phyloP scores from a whole-genome alignment of 2,797 vertebrate genomes.

The Myiothlypis chrysogaster region DNA sequence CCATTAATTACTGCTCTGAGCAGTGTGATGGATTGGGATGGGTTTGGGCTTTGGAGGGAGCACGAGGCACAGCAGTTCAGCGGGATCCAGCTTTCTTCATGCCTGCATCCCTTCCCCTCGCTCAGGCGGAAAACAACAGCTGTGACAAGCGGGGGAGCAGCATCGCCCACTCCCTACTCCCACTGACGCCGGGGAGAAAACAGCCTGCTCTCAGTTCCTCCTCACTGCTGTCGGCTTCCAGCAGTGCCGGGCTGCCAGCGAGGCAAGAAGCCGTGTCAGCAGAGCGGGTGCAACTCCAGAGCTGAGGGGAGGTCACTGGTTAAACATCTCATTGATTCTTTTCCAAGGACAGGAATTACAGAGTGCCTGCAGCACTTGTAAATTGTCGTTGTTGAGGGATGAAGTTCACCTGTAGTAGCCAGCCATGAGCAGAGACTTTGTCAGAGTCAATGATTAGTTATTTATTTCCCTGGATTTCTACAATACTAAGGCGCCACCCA shows the following conservation, averaged over 20 bases:
- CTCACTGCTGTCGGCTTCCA: not conserved
- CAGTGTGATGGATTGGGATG: not conserved
- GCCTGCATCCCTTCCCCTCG: not conserved
- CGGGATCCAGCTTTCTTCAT: not conserved
- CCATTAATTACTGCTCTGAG: not conserved
- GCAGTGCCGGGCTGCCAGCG: not conserved
- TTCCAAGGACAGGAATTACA: not conserved
- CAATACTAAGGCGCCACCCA: not conserved
- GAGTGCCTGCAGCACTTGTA: not conserved
- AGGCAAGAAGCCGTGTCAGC: not conserved
- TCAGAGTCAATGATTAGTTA: not conserved
- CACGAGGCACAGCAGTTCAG: not conserved
- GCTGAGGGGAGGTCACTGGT: not conserved
- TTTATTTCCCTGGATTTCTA: not conserved
- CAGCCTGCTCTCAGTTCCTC: not conserved
- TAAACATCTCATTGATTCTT: not conserved
- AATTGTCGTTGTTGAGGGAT: not conserved
- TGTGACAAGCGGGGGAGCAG: not conserved
- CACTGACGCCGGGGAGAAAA: not conserved
- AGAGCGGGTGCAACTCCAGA: not conserved
- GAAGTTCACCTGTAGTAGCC: not conserved
- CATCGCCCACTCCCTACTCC: constrained; percentile 11
- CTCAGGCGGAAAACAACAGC: not conserved
- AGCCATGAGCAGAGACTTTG: not conserved
- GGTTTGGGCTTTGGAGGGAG: not conserved